These are phyloP conservation scores for Meda fulgida DNA, from an alignment of 2,797 vertebrate genomes.

Conservation along the genomic window DNA sequence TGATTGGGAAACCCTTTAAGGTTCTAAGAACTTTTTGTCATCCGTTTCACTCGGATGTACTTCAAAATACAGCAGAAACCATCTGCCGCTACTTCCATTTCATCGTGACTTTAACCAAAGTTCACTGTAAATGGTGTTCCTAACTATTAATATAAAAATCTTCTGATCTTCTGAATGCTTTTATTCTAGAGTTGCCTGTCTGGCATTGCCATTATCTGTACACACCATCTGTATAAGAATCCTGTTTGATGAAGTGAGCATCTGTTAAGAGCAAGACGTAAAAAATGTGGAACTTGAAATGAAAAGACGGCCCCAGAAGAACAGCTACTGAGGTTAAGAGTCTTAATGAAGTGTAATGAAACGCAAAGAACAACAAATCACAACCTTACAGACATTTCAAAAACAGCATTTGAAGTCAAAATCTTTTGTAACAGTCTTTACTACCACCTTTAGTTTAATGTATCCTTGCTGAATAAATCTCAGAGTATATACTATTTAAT, in stretches of 20 bases:
- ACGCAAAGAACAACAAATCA: slow-evolving; percentile 1
- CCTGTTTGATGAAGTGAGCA: slow-evolving; percentile 12
- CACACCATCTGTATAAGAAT: neutral
- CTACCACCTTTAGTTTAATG: neutral
- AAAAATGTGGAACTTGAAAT: neutral
- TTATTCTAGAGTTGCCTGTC: neutral
- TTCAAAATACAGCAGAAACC: neutral
- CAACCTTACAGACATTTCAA: neutral
- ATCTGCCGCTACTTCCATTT: neutral
- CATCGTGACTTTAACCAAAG: neutral
- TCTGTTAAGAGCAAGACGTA: slow-evolving; percentile 16
- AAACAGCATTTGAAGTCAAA: too few relatives aligned
- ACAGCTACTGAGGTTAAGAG: slow-evolving; percentile 15
- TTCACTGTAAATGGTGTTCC: neutral
- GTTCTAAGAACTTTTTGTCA: neutral
- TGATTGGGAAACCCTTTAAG: too few relatives aligned
- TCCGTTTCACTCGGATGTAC: neutral
- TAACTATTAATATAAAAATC: neutral
- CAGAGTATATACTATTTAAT: neutral
- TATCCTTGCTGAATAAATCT: neutral
- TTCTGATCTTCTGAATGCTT: neutral
- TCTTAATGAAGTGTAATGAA: neutral
- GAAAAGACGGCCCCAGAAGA: neutral
- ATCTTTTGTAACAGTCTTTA: neutral
- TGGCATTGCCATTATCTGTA: neutral